A percentile compares a stretch with the other conserved stretches of the same genome.
Conservation (phyloP, 2,113 vertebrate species). For the Sceloporus tristichus region DNA sequence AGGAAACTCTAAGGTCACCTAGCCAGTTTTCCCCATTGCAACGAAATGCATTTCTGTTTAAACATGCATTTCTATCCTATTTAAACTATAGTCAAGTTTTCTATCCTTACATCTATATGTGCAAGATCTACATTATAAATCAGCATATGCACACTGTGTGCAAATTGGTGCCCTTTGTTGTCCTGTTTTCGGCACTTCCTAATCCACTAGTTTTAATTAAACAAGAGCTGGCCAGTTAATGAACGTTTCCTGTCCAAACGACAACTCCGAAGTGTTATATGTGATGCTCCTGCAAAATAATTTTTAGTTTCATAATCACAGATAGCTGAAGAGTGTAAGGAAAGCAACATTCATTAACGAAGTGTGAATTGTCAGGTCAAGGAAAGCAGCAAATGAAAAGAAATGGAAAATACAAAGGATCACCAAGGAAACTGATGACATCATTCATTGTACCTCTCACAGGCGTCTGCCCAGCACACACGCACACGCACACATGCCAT, state of each 20-base stretch:
- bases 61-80: background rate
- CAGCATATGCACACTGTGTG: background rate
- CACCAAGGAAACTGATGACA: constrained; percentile 49
- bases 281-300: background rate
- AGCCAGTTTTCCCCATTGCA: background rate
- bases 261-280: constrained; percentile 48
- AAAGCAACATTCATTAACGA: constrained; percentile 51
- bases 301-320: constrained; percentile 31
- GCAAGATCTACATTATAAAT: background rate
- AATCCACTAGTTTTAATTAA: constrained; percentile 51
- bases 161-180: background rate
- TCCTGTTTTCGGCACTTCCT: background rate
- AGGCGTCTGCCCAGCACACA: background rate
- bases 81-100: no score
- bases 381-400: constrained; percentile 54
- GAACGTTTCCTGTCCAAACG: constrained; percentile 60
- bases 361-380: constrained; percentile 32
- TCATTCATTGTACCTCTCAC: constrained; percentile 34
- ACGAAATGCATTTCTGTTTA: background rate
- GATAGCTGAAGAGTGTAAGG: constrained; percentile 49
- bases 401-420: constrained; percentile 59
- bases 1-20: background rate
- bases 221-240: constrained; percentile 39
- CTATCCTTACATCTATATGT: background rate
- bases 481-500: background rate